Conservation (phyloP, 2,888 invertebrate genomes). For the Leucophenga maculata region DNA sequence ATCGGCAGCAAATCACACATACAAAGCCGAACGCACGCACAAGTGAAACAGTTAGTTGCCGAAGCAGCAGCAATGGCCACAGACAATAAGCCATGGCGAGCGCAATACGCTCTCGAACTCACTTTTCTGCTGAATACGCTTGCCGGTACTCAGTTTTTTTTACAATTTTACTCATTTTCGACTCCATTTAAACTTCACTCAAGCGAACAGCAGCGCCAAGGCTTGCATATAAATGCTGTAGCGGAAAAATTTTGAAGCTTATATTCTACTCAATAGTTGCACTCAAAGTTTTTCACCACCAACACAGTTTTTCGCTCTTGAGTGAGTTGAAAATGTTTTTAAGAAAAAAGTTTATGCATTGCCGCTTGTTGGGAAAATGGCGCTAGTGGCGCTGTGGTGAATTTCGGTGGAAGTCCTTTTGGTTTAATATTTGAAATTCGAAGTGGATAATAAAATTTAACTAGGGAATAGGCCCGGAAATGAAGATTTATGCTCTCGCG, state of each 20-base stretch:
- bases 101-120: slow-evolving; percentile 27
- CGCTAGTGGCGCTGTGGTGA: slow-evolving; percentile 9
- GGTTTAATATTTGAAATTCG: no score
- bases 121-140: background rate
- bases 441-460: no score
- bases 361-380: background rate
- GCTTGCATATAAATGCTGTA: background rate
- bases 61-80: slow-evolving; percentile 44
- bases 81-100: slow-evolving; percentile 46
- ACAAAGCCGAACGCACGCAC: slow-evolving; percentile 23
- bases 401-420: background rate
- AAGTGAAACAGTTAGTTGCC: background rate
- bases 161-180: background rate
- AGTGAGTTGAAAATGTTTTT: background rate
- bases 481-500: no score
- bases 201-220: background rate
- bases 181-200: slow-evolving; percentile 1
- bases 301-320: no score
- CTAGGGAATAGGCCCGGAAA: no score
- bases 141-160: background rate
- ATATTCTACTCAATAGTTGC: no score
- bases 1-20: slow-evolving; percentile 51
- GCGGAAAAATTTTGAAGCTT: background rate
- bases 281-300: no score
- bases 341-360: background rate